A percentile compares a stretch with the other conserved stretches of the same genome.
phyloP scores from a whole-genome alignment of 2,888 invertebrate genomes.

The Molorchus minor region DNA sequence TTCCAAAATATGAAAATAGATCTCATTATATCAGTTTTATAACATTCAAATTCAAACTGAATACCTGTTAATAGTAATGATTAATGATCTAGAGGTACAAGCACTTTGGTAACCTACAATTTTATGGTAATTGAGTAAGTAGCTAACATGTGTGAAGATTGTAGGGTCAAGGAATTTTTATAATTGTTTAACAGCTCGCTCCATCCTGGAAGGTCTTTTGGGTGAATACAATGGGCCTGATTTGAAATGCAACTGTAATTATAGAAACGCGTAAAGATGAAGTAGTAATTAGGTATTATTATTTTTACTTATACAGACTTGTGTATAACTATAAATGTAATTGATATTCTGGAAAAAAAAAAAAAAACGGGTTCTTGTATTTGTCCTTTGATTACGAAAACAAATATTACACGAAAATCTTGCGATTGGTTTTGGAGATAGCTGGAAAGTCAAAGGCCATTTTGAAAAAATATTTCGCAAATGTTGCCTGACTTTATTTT shows the following conservation, averaged over 20 bases:
- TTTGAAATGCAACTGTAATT: neutral
- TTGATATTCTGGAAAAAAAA: no score
- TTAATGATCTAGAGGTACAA: conserved; percentile 10
- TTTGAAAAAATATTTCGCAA: no score
- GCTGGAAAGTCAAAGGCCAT: no score
- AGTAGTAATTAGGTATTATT: neutral
- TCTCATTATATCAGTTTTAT: no score
- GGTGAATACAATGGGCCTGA: conserved; percentile 4
- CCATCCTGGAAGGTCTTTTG: conserved; percentile 11
- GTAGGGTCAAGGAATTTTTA: conserved; percentile 31
- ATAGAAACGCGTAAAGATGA: neutral
- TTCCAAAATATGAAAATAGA: no score
- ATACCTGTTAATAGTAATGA: neutral
- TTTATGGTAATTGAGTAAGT: conserved; percentile 19
- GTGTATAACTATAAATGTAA: no score
- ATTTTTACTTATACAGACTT: neutral
- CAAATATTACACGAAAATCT: no score
- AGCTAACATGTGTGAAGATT: conserved; percentile 21
- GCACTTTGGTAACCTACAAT: conserved; percentile 24
- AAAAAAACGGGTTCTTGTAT: no score
- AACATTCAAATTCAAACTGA: no score
- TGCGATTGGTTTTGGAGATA: no score
- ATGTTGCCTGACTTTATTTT: no score
- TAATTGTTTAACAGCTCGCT: conserved; percentile 13
- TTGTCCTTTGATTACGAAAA: no score